Conservation (phyloP, 2,113 vertebrate genomes). For the Paramormyrops kingsleyae region DNA sequence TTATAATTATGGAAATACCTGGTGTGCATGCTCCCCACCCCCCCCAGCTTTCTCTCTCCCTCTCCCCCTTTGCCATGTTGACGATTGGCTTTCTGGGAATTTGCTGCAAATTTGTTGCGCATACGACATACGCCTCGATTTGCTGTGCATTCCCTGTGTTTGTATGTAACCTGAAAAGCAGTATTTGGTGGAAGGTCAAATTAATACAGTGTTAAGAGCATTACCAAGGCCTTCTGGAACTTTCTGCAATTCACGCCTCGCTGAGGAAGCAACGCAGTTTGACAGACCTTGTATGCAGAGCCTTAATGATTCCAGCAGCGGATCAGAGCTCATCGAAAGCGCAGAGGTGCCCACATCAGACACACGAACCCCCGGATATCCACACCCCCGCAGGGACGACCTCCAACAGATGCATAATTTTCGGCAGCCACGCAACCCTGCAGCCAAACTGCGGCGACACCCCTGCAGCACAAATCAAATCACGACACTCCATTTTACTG, state of each 20-base stretch:
- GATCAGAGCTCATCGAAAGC: not conserved
- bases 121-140: not conserved
- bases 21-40: not conserved
- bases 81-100: not conserved
- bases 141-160: not conserved
- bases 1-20: not conserved
- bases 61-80: not conserved
- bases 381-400: slow-evolving; percentile 25
- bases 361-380: slow-evolving; percentile 21
- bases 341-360: slow-evolving; percentile 20
- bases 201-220: not conserved
- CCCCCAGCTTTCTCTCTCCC: not conserved
- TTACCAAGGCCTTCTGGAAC: not conserved
- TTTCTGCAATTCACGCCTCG: not conserved
- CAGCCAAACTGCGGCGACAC: slow-evolving; percentile 28
- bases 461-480: slow-evolving; percentile 18
- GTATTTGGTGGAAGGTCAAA: not conserved
- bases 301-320: not conserved
- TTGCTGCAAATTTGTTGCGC: not conserved
- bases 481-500: not conserved
- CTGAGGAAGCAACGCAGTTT: not conserved
- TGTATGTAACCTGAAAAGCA: not conserved
- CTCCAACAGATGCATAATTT: slow-evolving; percentile 22
- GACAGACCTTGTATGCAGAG: not conserved
- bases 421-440: slow-evolving; percentile 33